These are phyloP conservation scores for Gerris lacustris DNA, from an alignment of 2,888 invertebrate genomes.

Conservation along the genomic window DNA sequence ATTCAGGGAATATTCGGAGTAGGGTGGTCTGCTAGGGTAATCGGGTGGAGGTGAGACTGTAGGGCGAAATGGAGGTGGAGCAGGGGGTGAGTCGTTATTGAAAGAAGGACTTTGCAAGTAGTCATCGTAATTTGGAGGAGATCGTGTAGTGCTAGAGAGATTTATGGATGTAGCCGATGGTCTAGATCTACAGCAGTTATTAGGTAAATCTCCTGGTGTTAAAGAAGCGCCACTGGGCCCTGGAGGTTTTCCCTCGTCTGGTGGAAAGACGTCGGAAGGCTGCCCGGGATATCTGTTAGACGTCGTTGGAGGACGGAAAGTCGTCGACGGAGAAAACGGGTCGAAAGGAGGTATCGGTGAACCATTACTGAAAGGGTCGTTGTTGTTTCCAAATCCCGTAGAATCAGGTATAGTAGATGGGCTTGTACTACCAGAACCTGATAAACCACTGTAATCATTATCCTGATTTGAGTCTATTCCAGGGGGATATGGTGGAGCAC, in stretches of 20 bases:
- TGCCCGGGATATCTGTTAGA: neutral
- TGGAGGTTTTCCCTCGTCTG: conserved; percentile 20
- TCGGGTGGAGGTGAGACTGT: conserved; percentile 9
- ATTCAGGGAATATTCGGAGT: conserved; percentile 2
- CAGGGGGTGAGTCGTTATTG: conserved; percentile 20
- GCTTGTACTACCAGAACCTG: conserved; percentile 9
- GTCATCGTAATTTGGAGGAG: conserved; percentile 19
- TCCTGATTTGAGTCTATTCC: neutral
- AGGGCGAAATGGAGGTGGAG: conserved; percentile 20
- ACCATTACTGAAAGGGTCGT: conserved; percentile 12
- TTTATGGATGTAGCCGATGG: conserved; percentile 19
- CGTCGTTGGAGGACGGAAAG: conserved; percentile 12
- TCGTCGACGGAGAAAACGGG: conserved; percentile 14
- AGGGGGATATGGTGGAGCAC: neutral
- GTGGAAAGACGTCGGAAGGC: neutral
- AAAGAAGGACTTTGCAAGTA: conserved; percentile 16
- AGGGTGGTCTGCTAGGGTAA: conserved; percentile 12
- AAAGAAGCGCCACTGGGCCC: conserved; percentile 17
- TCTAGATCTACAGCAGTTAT: conserved; percentile 20
- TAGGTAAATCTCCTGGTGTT: conserved; percentile 15
- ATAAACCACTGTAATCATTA: conserved; percentile 5
- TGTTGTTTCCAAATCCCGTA: conserved; percentile 10
- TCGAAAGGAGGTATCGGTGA: neutral
- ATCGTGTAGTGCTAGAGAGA: conserved; percentile 10
- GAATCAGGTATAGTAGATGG: neutral